Base-by-base conservation (phyloP, 2,888 invertebrate species). In the Cantharis rustica region DNA sequence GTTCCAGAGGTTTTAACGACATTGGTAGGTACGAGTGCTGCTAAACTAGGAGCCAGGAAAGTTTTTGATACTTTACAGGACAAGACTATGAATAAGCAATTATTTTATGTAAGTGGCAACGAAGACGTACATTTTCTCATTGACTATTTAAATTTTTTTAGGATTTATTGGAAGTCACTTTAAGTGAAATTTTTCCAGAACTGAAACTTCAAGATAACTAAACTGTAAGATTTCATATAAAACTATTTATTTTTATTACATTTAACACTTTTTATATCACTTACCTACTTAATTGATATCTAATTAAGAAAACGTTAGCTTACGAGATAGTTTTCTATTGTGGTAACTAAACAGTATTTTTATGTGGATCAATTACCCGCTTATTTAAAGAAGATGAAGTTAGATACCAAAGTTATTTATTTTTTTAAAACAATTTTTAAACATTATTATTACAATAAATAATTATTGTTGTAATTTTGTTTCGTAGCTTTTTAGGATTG, bases 31-130 rank as follows among this genome's bases (percentile, higher is more conserved):
- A 94, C 95, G 74, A 95, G 94, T 86, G 95, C 95, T 72, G 95
- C 96, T 26, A 93, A 94, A 81, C 91, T 94, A 81, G 97, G 97
- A 68, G 93, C 95, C 0, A 92, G 93, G 80, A 96, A 96, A 88
- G 93, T 97, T 75, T 97, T 97, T 88, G 93, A 95, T 86, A 94
- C 95, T 70, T 89, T 97, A 80, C 97, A 97, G 88, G 93, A 96
- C 88, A 92, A 93, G 79, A 92, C 92, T 84, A 93, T 96, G 85
- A 97, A 97, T 88, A 97, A 97, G 86, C 96, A 97, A 85, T 89
- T 97, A 64, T 94, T 96, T 89, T 97, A 97, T 89, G 97, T 96
- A 87, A 93, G 95, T 92, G 9, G 15, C 10, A 27, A 9, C 11
- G 10, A 15, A 16, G 68, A 68, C 5, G 0, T 71, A 27, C 17